phyloP scores from a whole-genome alignment of 1,140 invertebrate genomes.

The Papilio xuthus region DNA sequence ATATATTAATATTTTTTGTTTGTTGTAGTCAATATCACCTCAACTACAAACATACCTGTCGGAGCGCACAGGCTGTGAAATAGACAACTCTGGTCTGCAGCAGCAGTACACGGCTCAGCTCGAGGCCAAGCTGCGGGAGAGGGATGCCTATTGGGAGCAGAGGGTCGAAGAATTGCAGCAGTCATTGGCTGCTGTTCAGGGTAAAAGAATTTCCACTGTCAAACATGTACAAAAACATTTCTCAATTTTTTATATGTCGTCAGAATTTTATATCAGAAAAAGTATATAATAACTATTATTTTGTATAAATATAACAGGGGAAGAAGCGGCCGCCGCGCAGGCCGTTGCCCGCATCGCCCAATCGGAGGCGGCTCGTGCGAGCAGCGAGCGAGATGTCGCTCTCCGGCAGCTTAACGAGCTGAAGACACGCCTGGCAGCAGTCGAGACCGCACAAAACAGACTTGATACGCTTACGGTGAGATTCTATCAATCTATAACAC shows the following conservation, averaged over 20 bases:
- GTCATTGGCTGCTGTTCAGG: slow-evolving; percentile 68
- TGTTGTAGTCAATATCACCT: slow-evolving; percentile 72
- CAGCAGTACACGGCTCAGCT: slow-evolving; percentile 71
- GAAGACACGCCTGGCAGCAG: slow-evolving; percentile 60
- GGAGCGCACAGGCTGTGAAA: slow-evolving; percentile 68
- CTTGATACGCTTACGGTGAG: slow-evolving; percentile 70
- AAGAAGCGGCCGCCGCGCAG: slow-evolving; percentile 81
- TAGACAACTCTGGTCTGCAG: slow-evolving; percentile 67
- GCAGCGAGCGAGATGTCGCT: slow-evolving; percentile 60
- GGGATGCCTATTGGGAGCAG: slow-evolving; percentile 72
- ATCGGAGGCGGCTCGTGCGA: slow-evolving; percentile 64
- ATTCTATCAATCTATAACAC: not conserved
- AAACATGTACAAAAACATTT: not conserved
- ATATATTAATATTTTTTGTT: slow-evolving; percentile 34
- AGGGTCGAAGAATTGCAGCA: slow-evolving; percentile 73
- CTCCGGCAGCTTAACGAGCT: slow-evolving; percentile 63
- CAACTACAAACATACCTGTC: slow-evolving; percentile 73
- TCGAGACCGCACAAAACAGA: slow-evolving; percentile 72
- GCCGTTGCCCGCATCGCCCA: slow-evolving; percentile 75
- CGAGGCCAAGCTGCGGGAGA: slow-evolving; percentile 67
- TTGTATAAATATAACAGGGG: slow-evolving; percentile 55
- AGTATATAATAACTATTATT: slow-evolving; percentile 22
- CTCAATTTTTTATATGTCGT: not conserved
- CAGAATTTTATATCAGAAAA: no score
- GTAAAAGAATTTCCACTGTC: slow-evolving; percentile 45